phyloP scores from a whole-genome alignment of 2,797 vertebrate species.

The Cephalopachus bancanus region DNA sequence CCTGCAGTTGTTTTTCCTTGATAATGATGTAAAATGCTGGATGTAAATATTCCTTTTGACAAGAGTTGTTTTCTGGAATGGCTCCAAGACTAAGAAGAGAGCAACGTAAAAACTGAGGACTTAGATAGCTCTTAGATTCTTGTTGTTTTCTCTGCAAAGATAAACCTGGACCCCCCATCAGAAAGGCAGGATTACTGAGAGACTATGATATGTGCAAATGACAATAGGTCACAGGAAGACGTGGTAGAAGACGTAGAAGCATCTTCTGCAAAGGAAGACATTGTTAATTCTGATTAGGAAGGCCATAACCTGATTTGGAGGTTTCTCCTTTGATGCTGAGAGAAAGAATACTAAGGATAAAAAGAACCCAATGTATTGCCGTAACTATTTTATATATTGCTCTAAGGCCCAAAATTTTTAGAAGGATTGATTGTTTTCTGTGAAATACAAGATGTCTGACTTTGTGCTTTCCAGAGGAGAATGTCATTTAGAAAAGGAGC shows the following conservation, averaged over 20 bases:
- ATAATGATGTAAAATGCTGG: not conserved
- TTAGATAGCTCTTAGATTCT: not conserved
- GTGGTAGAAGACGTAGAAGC: not conserved
- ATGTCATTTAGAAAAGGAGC: not conserved
- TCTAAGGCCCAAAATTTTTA: not conserved
- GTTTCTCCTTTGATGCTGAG: not conserved
- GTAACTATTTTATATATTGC: not conserved
- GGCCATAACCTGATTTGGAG: not conserved
- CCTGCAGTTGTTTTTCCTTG: not conserved
- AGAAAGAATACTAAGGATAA: not conserved
- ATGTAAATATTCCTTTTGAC: not conserved
- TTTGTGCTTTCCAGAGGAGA: not conserved
- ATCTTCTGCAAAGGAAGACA: not conserved
- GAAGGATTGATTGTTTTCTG: not conserved
- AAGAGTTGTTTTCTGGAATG: not conserved
- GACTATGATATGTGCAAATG: not conserved
- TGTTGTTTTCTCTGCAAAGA: not conserved
- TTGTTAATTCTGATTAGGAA: slow-evolving; percentile 7
- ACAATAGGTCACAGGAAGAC: not conserved
- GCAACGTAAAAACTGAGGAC: not conserved
- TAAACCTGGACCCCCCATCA: not conserved
- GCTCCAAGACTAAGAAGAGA: not conserved
- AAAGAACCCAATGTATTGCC: not conserved
- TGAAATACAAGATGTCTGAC: not conserved
- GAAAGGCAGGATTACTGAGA: not conserved